Evolutionary conservation across 2,888 invertebrate genomes (phyloP).

Genomic region (Pelosia muscerda): DNA sequence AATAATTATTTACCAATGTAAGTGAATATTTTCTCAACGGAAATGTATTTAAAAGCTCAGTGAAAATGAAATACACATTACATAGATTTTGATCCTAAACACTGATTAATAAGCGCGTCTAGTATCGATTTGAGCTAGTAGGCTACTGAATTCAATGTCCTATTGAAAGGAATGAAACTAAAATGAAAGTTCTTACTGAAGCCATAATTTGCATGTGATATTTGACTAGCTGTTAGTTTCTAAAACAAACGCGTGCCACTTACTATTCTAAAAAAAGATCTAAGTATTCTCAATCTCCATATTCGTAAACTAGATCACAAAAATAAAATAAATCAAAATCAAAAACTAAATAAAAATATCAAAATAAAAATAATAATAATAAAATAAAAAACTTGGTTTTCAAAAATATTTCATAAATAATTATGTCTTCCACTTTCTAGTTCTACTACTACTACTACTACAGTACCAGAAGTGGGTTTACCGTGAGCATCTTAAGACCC

Average conservation of each 20-base stretch:
- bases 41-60: neutral
- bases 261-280: conserved; percentile 15
- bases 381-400: no score
- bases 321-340: no score
- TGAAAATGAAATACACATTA: neutral
- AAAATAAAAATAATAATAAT: no score
- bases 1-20: no score
- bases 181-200: neutral
- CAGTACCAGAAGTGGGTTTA: no score
- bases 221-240: conserved; percentile 29
- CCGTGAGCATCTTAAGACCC: no score
- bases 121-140: neutral
- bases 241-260: conserved; percentile 28
- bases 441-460: no score
- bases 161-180: neutral
- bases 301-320: no score
- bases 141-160: neutral
- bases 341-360: no score
- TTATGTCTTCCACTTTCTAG: no score
- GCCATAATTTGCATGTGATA: neutral
- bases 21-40: no score
- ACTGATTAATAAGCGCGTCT: neutral
- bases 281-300: neutral
- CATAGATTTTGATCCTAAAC: neutral
- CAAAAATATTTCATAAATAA: no score